Evolutionary conservation across 2,797 vertebrate species (phyloP).

Genomic region (Clarias fuscus): DNA sequence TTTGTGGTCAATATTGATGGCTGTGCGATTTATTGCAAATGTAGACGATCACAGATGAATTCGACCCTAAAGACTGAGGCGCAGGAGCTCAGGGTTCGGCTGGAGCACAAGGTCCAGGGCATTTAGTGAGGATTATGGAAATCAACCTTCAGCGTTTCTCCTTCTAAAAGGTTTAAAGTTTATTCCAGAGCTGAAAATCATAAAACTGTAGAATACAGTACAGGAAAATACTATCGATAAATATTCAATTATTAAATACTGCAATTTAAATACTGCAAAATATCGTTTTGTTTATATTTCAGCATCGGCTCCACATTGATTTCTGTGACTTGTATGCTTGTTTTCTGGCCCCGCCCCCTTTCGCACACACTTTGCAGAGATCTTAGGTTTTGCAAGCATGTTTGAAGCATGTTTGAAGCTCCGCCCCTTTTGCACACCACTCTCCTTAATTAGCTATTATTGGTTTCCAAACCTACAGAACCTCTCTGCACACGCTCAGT

Average conservation of each 20-base stretch:
- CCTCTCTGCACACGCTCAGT: not conserved
- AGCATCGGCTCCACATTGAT: not conserved
- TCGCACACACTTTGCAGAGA: not conserved
- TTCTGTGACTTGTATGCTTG: not conserved
- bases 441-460: not conserved
- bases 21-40: slow-evolving; percentile 39
- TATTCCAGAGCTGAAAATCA: not conserved
- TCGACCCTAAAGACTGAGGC: slow-evolving; percentile 36
- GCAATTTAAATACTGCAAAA: not conserved
- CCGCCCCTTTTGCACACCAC: not conserved
- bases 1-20: not conserved
- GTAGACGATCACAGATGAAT: slow-evolving; percentile 30
- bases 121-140: not conserved
- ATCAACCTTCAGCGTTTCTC: not conserved
- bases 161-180: not conserved
- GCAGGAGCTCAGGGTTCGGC: not conserved
- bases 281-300: not conserved
- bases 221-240: not conserved
- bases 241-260: not conserved
- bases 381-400: not conserved
- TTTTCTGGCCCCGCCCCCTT: not conserved
- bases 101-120: not conserved
- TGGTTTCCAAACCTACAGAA: not conserved
- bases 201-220: not conserved
- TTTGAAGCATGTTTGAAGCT: not conserved